Evolutionary conservation across 2,797 vertebrate genomes (phyloP), one percentile per base, ranked within the genome.

Genomic region (Bucorvus abyssinicus): DNA sequence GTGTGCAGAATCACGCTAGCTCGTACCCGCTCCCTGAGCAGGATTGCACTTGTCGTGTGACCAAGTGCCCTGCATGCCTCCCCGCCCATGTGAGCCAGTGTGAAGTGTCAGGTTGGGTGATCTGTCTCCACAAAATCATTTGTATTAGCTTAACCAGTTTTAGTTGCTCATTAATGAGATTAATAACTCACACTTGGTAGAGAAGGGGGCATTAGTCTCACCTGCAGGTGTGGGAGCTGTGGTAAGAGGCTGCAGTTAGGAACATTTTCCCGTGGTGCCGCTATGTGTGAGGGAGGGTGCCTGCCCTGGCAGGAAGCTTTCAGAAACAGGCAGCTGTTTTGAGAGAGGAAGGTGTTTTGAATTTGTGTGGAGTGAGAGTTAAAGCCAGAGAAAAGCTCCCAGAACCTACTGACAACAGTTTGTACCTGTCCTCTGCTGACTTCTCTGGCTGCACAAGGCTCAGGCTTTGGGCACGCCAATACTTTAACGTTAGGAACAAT

Each of bases 1-100:
- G 32, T 3, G 0, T 42, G 50, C 57, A 16, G 65, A 21, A 36
- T 32, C 67, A 27, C 0, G 0, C 40, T 34, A 0, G 50, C 2
- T 5, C 5, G 7, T 4, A 55, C 32, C n/a, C 6, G 1, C 38
- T 52, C 20, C 0, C 0, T 24, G 78, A 47, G n/a, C 55, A 76
- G 67, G 12, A 64, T 36, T 32, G 38, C 26, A 7, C 29, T 23
- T 23, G 1, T 30, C 18, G 1, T 38, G 71, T 59, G 71, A 40
- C 64, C 55, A 3, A 14, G 12, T 19, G 32, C 42, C 34, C 55
- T 17, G n/a, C 2, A 0, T 70, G 60, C 56, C 60, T 59, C 12
- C 38, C 68, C 49, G 19, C 74, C 88, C 82, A 42, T 29, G 1
- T 34, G 34, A 40, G 26, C 8, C 2, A 0, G 4, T 16, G 16